Base-by-base conservation (phyloP, 2,113 vertebrate genomes). In the Bungarus multicinctus region DNA sequence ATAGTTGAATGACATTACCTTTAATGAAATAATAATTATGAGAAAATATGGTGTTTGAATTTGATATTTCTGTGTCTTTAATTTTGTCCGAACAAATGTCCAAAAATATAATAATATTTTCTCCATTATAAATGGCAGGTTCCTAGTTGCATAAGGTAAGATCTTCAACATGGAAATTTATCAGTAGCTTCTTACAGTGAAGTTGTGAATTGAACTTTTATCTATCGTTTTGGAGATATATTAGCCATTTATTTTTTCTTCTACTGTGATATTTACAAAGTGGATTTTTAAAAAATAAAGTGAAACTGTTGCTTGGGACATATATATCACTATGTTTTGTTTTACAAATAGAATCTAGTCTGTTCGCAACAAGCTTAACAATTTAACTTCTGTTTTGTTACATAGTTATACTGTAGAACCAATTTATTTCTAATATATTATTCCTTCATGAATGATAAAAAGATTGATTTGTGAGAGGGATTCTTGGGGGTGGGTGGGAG, bases 21-120 rank as follows among this genome's bases (percentile, higher is more conserved):
- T 93, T 60, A 16, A 87, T 94, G 94, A 93, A 90, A 95, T 93
- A 95, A 43, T 16, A 39, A 7, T 18, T 58, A 18, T 10, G 34
- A 85, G 52, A 45, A 22, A 27, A 89, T 4, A 43, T 50, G 23
- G 10, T 55, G 25, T 45, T 55, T 30, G 64, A 85, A 57, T 94
- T 11, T 0, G 90, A 90, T 23, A 12, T 95, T 94, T 93, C 45
- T 92, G 8, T 89, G 81, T 47, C 94, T 69, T 92, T 14, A 89
- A 10, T 53, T 23, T 5, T 47, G 43, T 50, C 11, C 60, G 34
- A 2, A 3, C 10, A 5, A n/a, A n/a, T n/a, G n/a, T n/a, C n/a
- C n/a, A n/a, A n/a, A n/a, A n/a, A n/a, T 16, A 39, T 95, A 16
- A 81, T 91, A 22, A 34, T 94, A 55, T 94, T 16, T 93, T 87